Percentiles rank a stretch among this genome's conserved stretches.
Conservation (phyloP, 1,140 invertebrate genomes). For the Vanessa tameamea region DNA sequence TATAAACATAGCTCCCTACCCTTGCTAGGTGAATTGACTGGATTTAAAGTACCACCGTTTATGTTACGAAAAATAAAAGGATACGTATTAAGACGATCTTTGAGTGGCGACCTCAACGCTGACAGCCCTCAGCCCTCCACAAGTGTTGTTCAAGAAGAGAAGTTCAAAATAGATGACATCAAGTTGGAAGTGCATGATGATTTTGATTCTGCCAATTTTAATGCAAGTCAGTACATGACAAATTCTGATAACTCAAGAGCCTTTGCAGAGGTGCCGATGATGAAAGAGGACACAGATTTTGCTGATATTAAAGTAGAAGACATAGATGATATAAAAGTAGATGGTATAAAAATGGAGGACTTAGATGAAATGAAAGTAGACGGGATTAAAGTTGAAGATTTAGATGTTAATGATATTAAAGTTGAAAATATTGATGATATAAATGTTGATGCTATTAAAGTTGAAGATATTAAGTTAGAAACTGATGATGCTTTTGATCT, state of each 20-base stretch:
- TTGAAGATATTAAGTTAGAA: conserved; percentile 72
- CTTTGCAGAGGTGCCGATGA: conserved; percentile 61
- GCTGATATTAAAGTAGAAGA: conserved; percentile 75
- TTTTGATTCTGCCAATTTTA: conserved; percentile 64
- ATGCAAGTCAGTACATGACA: conserved; percentile 67
- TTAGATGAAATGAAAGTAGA: conserved; percentile 68
- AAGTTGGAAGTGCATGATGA: conserved; percentile 64
- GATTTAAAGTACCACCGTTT: conserved; percentile 87
- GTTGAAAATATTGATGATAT: conserved; percentile 68
- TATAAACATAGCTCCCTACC: conserved; percentile 86
- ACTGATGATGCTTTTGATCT: conserved; percentile 68
- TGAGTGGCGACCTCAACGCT: conserved; percentile 61
- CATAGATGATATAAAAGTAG: conserved; percentile 73
- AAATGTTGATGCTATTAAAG: conserved; percentile 69
- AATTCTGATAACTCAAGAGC: conserved; percentile 61
- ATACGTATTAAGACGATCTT: conserved; percentile 75
- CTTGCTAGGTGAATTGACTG: conserved; percentile 84
- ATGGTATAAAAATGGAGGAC: conserved; percentile 70
- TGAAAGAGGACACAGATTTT: conserved; percentile 70
- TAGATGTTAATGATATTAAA: conserved; percentile 64
- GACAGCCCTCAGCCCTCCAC: conserved; percentile 69
- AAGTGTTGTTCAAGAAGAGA: conserved; percentile 60
- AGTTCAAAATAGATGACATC: conserved; percentile 66
- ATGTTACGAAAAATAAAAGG: conserved; percentile 87
- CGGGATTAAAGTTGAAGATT: conserved; percentile 66